phyloP scores from a whole-genome alignment of 2,113 vertebrate species.

The Physeter macrocephalus region DNA sequence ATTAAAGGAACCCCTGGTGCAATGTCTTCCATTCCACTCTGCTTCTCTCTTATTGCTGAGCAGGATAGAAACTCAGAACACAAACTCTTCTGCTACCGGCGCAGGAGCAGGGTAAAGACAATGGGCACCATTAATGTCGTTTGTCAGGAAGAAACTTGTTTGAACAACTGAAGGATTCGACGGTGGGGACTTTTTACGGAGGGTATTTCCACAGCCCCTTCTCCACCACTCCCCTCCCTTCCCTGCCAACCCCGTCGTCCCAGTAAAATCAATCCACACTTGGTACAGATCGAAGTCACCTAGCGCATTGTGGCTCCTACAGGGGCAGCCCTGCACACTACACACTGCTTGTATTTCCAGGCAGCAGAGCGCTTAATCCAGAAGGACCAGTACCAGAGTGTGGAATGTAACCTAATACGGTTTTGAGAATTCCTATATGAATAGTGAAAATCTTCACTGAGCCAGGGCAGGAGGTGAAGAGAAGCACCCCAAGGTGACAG shows the following conservation, averaged over 20 bases:
- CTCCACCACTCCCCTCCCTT: neutral
- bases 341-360: neutral
- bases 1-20: neutral
- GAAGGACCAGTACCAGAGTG: neutral
- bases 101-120: neutral
- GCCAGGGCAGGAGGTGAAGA: neutral
- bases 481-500: neutral
- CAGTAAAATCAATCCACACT: neutral
- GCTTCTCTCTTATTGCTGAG: neutral
- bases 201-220: slow-evolving; percentile 46
- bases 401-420: neutral
- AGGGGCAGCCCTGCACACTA: neutral
- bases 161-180: neutral
- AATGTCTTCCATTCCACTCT: neutral
- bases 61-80: neutral
- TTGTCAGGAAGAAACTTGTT: slow-evolving; percentile 53
- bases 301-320: neutral
- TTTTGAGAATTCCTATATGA: neutral
- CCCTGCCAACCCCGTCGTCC: neutral
- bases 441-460: neutral
- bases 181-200: slow-evolving; percentile 12
- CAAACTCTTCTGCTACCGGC: neutral
- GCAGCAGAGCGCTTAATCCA: neutral
- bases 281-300: neutral
- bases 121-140: neutral